phyloP scores from a whole-genome alignment of 2,888 invertebrate species.

The Thymelicus lineola region DNA sequence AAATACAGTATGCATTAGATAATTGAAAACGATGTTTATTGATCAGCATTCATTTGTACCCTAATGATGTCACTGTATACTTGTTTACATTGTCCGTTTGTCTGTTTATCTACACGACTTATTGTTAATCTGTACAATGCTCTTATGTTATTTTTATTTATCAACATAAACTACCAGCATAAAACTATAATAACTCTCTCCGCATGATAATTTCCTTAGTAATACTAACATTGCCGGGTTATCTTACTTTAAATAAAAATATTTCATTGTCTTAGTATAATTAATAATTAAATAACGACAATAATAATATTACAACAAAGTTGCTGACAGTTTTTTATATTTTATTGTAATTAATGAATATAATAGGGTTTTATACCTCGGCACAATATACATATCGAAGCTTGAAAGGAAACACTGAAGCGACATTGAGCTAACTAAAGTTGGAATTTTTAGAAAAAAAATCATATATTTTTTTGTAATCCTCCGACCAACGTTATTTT shows the following conservation, averaged over 20 bases:
- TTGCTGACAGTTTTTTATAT: not conserved
- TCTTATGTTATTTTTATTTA: slow-evolving; percentile 32
- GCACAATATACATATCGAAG: too few relatives aligned
- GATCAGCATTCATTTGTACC: slow-evolving; percentile 6
- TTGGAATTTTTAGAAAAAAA: too few relatives aligned
- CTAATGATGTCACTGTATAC: slow-evolving; percentile 9
- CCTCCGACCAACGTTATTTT: too few relatives aligned
- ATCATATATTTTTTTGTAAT: too few relatives aligned
- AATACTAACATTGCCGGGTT: not conserved
- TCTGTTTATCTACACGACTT: slow-evolving; percentile 42
- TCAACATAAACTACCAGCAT: slow-evolving; percentile 1
- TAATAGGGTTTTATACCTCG: not conserved
- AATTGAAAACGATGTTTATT: slow-evolving; percentile 14
- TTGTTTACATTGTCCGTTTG: slow-evolving; percentile 41
- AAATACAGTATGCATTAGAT: not conserved
- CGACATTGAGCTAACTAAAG: too few relatives aligned
- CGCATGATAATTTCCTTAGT: not conserved
- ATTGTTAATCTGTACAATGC: slow-evolving; percentile 48
- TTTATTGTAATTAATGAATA: not conserved
- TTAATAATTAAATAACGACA: not conserved
- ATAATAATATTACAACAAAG: not conserved
- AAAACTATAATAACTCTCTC: not conserved
- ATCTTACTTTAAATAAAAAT: not conserved
- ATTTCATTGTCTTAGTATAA: not conserved
- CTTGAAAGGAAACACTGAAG: too few relatives aligned